Base-by-base conservation (phyloP, 2,113 vertebrate genomes). In the Casuarius casuarius region DNA sequence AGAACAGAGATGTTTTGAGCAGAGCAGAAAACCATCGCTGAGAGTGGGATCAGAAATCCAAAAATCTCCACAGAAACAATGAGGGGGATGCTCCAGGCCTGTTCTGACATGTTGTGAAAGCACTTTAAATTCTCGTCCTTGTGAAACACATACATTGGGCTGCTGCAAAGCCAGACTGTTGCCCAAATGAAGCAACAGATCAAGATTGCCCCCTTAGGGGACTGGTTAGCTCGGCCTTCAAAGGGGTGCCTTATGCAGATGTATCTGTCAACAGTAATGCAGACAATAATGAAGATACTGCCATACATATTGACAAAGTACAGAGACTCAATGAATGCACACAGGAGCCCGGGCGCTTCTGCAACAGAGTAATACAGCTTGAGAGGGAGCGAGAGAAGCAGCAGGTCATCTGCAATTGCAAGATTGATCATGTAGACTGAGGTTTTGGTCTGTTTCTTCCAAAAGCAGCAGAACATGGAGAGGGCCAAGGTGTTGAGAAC, bases 371-470 rank as follows among this genome's bases (percentile, higher is more conserved):
- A 98, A 11, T 97, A 89, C 83, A 99, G 96, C 96, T 99, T 99
- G 93, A 98, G 98, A 0, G 98, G 99, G 40, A 99, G 98, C 0
- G 98, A 99, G 38, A 99, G 95, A 51, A 99, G 97, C 46, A 99
- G 97, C 31, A 99, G 95, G 42, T 99, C 35, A 44, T 99, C 99
- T 33, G 99, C 98, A 61, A 99, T 42, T 0, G 98, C 98, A 61
- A 99, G 96, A 84, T 97, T 99, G 93, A 98, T 98, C 98, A 99
- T 99, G 97, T 99, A 99, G 95, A 99, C 98, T 0, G 97, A 98
- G 17, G 99, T 98, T 95, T 98, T 99, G 0, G 95, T 98, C 84
- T 98, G 98, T 95, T 98, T 99, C 52, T 90, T 98, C 87, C 99
- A 97, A 72, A 98, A 92, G 80, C 84, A 3, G 46, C 98, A 98